Conservation (phyloP, 2,797 vertebrate species). For the Florisuga fusca region DNA sequence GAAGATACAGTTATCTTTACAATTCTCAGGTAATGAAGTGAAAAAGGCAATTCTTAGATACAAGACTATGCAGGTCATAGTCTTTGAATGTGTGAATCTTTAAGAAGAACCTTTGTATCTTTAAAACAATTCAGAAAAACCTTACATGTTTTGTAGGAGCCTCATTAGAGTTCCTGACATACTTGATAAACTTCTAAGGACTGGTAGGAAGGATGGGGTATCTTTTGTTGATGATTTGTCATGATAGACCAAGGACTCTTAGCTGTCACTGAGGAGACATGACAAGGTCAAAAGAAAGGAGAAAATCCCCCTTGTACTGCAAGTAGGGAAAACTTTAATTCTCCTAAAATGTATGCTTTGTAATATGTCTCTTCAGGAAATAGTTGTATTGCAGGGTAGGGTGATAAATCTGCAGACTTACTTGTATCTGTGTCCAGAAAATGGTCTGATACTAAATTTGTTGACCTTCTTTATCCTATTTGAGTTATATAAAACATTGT, state of each 20-base stretch:
- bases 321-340: neutral
- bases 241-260: neutral
- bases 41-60: neutral
- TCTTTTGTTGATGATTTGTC: neutral
- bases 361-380: neutral
- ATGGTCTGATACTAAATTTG: neutral
- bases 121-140: neutral
- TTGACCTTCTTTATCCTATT: neutral
- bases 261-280: neutral
- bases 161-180: neutral
- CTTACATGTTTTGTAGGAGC: neutral
- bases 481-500: neutral
- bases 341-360: neutral
- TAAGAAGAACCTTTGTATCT: neutral
- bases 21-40: neutral
- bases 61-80: neutral
- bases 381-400: neutral
- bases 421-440: neutral
- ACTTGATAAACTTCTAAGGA: neutral
- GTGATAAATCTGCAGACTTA: neutral
- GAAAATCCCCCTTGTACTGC: neutral
- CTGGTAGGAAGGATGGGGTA: neutral
- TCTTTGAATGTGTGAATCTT: neutral
- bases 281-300: neutral
- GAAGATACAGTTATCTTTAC: neutral